Conservation (phyloP, 2,113 vertebrate genomes). For the Siniperca chuatsi region DNA sequence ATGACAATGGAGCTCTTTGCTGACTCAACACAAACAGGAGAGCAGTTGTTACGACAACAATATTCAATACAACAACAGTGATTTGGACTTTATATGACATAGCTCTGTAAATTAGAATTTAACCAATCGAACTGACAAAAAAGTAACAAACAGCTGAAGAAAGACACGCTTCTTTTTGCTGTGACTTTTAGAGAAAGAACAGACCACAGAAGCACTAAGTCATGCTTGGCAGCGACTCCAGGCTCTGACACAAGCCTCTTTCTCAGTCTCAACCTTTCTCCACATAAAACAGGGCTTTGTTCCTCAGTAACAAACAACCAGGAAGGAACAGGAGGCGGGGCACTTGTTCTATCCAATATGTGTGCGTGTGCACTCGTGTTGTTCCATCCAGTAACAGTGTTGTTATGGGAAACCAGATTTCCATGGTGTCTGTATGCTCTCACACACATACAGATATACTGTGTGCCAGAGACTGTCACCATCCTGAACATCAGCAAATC, state of each 20-base stretch:
- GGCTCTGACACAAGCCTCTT: slow-evolving; percentile 71
- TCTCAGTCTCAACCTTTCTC: slow-evolving; percentile 69
- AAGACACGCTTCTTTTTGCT: slow-evolving; percentile 24
- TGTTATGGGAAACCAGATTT: slow-evolving; percentile 74
- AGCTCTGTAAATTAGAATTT: not conserved
- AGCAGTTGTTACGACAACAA: not conserved
- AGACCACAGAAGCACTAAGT: slow-evolving; percentile 60
- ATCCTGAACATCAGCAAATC: slow-evolving; percentile 41
- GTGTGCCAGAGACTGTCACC: slow-evolving; percentile 41
- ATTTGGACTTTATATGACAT: not conserved
- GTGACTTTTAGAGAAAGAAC: slow-evolving; percentile 53
- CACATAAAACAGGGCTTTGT: slow-evolving; percentile 81
- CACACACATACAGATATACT: slow-evolving; percentile 34
- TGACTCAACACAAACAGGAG: not conserved
- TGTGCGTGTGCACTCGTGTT: slow-evolving; percentile 30
- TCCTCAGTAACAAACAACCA: slow-evolving; percentile 72
- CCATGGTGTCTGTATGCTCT: slow-evolving; percentile 52
- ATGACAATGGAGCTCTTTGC: not conserved
- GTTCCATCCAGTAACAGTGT: slow-evolving; percentile 63
- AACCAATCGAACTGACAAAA: not conserved
- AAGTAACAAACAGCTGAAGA: slow-evolving; percentile 24
- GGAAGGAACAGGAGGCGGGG: slow-evolving; percentile 73
- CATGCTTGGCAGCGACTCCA: slow-evolving; percentile 60
- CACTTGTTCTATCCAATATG: slow-evolving; percentile 54
- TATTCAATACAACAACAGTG: not conserved